These are phyloP conservation scores for Peribatodes rhomboidaria DNA, from an alignment of 2,888 invertebrate genomes.

Conservation along the genomic window DNA sequence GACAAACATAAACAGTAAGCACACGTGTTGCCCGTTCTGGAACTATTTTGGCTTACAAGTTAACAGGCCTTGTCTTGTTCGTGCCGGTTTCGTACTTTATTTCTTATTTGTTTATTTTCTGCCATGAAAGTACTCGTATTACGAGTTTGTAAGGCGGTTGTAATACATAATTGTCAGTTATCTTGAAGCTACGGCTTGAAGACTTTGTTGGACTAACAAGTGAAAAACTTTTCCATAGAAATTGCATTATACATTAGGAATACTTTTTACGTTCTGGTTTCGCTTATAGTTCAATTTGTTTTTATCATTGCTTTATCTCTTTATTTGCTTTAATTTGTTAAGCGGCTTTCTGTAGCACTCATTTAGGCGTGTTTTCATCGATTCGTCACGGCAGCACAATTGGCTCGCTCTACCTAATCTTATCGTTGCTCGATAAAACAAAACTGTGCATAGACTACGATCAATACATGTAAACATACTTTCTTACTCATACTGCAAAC, in stretches of 20 bases:
- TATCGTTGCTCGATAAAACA: slow-evolving; percentile 77
- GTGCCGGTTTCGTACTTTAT: not conserved
- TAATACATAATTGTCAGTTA: not conserved
- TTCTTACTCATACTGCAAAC: slow-evolving; percentile 47
- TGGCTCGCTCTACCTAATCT: slow-evolving; percentile 75
- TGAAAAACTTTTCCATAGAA: not conserved
- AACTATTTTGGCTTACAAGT: slow-evolving; percentile 48
- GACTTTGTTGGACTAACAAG: not conserved
- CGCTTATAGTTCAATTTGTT: not conserved
- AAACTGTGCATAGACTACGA: slow-evolving; percentile 65
- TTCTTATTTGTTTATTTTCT: no score
- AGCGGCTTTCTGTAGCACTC: slow-evolving; percentile 29
- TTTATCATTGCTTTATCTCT: slow-evolving; percentile 9
- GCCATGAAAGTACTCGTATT: not conserved
- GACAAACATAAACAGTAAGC: slow-evolving; percentile 52
- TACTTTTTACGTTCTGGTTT: not conserved
- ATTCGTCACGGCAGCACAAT: slow-evolving; percentile 61
- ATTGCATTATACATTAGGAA: no score
- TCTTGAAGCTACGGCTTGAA: no score
- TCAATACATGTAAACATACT: slow-evolving; percentile 64
- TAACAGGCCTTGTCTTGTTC: slow-evolving; percentile 38
- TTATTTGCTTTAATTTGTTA: slow-evolving; percentile 40
- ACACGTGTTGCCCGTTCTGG: slow-evolving; percentile 57
- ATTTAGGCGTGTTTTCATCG: slow-evolving; percentile 52
- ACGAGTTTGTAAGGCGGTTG: not conserved